Percentiles rank a stretch among this genome's conserved stretches.
Evolutionary conservation across 2,797 vertebrate genomes (phyloP).

Genomic region (Sebastes variabilis): DNA sequence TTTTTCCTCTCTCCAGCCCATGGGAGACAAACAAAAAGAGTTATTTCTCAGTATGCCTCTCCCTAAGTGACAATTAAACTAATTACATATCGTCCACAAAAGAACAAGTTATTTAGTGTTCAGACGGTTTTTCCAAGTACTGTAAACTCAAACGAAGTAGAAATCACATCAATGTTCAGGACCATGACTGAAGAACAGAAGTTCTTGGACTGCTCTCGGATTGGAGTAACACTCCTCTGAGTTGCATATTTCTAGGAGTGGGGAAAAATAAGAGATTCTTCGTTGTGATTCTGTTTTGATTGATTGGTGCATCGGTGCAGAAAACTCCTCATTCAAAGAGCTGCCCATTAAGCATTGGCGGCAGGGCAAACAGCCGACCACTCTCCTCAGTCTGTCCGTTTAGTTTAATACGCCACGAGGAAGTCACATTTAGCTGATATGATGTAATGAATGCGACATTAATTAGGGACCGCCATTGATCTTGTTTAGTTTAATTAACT

Average conservation of each 20-base stretch:
- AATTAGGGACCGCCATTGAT: conserved; percentile 24
- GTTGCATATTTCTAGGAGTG: not conserved
- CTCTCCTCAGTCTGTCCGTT: not conserved
- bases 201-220: not conserved
- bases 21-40: conserved; percentile 57
- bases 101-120: conserved; percentile 54
- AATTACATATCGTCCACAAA: conserved; percentile 57
- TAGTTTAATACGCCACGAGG: conserved; percentile 1
- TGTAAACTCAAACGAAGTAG: conserved; percentile 6
- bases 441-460: not conserved
- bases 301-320: not conserved
- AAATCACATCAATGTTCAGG: conserved; percentile 9
- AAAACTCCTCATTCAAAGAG: conserved; percentile 5
- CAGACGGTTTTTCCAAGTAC: conserved; percentile 16
- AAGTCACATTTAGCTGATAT: conserved; percentile 8
- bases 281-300: not conserved
- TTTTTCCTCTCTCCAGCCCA: conserved; percentile 23
- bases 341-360: not conserved
- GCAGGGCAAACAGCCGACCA: not conserved
- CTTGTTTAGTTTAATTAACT: conserved; percentile 33
- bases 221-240: not conserved
- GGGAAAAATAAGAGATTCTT: not conserved
- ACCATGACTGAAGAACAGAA: not conserved
- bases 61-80: conserved; percentile 65
- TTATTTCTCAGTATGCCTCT: conserved; percentile 53